Percentiles rank a stretch among this genome's conserved stretches.
Evolutionary conservation across 2,888 invertebrate genomes (phyloP).

Genomic region (Iphiclides podalirius): DNA sequence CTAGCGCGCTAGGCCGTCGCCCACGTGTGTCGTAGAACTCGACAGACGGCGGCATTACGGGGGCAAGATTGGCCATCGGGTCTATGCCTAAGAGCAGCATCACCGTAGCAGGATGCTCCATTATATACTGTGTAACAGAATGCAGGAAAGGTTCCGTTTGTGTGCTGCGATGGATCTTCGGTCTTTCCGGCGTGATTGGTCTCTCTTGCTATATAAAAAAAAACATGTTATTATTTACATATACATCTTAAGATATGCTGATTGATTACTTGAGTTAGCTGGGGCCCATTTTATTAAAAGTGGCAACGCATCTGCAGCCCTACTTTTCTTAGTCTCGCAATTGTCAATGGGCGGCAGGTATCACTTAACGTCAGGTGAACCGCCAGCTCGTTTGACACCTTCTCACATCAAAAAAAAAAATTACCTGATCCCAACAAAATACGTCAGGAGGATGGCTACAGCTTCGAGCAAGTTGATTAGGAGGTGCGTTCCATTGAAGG

Average conservation of each 20-base stretch:
- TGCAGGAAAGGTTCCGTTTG: conserved; percentile 84
- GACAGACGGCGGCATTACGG: conserved; percentile 62
- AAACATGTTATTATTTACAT: not conserved
- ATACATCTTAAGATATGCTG: not conserved
- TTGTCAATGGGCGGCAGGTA: no score
- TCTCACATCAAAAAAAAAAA: no score
- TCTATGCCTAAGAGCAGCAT: conserved; percentile 87
- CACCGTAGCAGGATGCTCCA: conserved; percentile 86
- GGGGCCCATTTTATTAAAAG: no score
- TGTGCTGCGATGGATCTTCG: conserved; percentile 67
- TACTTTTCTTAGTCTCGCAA: no score
- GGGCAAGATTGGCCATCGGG: conserved; percentile 71
- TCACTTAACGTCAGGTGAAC: no score
- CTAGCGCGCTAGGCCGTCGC: conserved; percentile 62
- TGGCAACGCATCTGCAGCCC: no score
- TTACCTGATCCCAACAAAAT: conserved; percentile 85
- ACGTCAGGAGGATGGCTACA: conserved; percentile 93
- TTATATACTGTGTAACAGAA: conserved; percentile 82
- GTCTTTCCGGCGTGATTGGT: conserved; percentile 61
- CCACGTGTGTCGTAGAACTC: conserved; percentile 69
- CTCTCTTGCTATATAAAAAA: conserved; percentile 56
- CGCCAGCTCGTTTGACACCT: no score
- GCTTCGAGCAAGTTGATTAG: conserved; percentile 84
- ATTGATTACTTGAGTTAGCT: not conserved
- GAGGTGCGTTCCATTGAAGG: conserved; percentile 80